A percentile compares a stretch with the other conserved stretches of the same genome.
Conservation (phyloP, 2,113 vertebrate species). For the Ahaetulla prasina region DNA sequence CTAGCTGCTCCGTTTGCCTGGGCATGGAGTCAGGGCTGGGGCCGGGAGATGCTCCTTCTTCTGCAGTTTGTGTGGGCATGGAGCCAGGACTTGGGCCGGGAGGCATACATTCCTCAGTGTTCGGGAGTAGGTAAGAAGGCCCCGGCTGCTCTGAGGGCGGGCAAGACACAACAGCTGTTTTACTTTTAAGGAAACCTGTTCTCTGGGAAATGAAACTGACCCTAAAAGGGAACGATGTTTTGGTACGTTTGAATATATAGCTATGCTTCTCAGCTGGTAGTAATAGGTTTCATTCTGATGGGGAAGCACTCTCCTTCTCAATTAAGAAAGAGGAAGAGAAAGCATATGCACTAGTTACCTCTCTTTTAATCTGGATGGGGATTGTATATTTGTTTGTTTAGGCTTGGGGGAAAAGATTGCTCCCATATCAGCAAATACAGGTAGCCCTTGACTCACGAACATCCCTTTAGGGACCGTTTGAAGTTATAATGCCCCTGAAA, state of each 20-base stretch:
- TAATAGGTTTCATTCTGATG: neutral
- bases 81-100: no score
- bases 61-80: no score
- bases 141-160: no score
- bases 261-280: neutral
- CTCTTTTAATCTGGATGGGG: neutral
- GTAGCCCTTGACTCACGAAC: neutral
- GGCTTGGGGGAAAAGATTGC: neutral
- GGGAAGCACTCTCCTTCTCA: neutral
- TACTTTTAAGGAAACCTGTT: neutral
- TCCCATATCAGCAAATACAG: neutral
- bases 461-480: neutral
- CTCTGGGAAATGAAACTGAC: neutral
- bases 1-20: no score
- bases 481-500: neutral
- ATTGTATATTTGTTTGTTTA: neutral
- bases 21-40: no score
- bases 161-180: no score
- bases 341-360: neutral
- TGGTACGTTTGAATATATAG: neutral
- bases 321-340: neutral
- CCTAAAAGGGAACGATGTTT: neutral
- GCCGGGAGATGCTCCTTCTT: no score
- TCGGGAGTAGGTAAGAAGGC: no score
- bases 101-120: no score